A percentile compares a stretch with the other conserved stretches of the same genome.
phyloP scores from a whole-genome alignment of 2,797 vertebrate species.

The Erithacus rubecula region DNA sequence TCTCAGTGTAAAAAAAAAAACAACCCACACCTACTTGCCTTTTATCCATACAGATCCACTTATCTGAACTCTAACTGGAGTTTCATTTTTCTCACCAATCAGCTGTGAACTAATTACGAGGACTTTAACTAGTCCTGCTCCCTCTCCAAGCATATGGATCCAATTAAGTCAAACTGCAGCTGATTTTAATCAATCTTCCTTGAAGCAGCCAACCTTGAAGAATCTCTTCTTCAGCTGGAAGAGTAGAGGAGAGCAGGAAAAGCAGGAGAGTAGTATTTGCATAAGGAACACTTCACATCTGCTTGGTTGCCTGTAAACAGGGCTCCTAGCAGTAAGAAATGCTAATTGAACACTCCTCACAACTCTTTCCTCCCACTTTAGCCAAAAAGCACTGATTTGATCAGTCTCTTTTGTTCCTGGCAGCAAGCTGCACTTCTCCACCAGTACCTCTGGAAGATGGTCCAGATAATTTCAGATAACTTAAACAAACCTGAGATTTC shows the following conservation, averaged over 20 bases:
- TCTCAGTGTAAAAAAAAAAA: background rate
- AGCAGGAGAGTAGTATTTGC: constrained; percentile 45
- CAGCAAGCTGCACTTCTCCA: background rate
- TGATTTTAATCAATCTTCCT: constrained; percentile 79
- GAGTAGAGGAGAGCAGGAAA: constrained; percentile 57
- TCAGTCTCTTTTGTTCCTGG: constrained; percentile 30
- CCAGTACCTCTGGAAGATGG: background rate
- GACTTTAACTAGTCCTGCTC: constrained; percentile 70
- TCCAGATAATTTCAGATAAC: background rate
- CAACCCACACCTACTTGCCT: background rate
- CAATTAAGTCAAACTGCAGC: constrained; percentile 77
- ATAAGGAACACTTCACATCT: constrained; percentile 61
- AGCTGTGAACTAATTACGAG: constrained; percentile 75
- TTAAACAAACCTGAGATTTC: background rate
- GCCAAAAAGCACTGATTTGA: constrained; percentile 53
- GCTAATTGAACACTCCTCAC: constrained; percentile 70
- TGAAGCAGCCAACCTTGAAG: constrained; percentile 72
- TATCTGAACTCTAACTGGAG: constrained; percentile 46
- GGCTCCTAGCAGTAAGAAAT: constrained; percentile 63
- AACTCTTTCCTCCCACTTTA: constrained; percentile 63
- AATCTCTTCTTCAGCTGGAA: constrained; percentile 60
- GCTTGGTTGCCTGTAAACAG: constrained; percentile 43
- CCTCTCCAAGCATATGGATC: constrained; percentile 75
- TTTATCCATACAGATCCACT: background rate
- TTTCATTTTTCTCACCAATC: constrained; percentile 62